Percentiles rank a stretch among this genome's conserved stretches.
These are phyloP conservation scores for Drosophila elegans DNA, from an alignment of 1,140 invertebrate species.

Conservation along the genomic window DNA sequence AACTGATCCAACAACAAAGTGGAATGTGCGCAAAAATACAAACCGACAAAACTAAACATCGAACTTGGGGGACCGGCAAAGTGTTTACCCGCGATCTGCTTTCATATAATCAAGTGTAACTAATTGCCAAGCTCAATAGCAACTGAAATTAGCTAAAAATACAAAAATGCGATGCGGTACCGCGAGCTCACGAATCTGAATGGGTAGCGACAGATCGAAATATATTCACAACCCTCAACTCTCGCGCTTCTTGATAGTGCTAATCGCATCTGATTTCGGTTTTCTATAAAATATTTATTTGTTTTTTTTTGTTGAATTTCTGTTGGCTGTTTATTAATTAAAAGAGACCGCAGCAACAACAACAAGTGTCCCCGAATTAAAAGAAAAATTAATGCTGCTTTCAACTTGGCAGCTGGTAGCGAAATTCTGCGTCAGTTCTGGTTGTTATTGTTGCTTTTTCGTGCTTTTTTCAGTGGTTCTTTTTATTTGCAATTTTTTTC, in stretches of 20 bases:
- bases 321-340: slow-evolving; percentile 31
- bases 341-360: slow-evolving; percentile 12
- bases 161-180: slow-evolving; percentile 26
- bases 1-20: slow-evolving; percentile 12
- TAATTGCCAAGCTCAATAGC: slow-evolving; percentile 74
- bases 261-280: slow-evolving; percentile 57
- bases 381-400: slow-evolving; percentile 58
- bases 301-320: slow-evolving; percentile 33
- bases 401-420: slow-evolving; percentile 69
- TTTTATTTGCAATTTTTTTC: slow-evolving; percentile 60
- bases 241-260: slow-evolving; percentile 38
- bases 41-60: slow-evolving; percentile 29
- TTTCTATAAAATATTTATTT: slow-evolving; percentile 43
- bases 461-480: slow-evolving; percentile 39
- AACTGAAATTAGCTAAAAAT: slow-evolving; percentile 63
- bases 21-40: slow-evolving; percentile 20
- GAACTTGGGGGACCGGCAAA: slow-evolving; percentile 44
- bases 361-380: slow-evolving; percentile 38
- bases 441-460: slow-evolving; percentile 39
- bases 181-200: slow-evolving; percentile 32
- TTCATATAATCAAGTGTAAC: slow-evolving; percentile 60
- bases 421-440: slow-evolving; percentile 65
- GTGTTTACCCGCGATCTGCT: slow-evolving; percentile 32
- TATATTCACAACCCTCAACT: slow-evolving; percentile 18
- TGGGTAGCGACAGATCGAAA: slow-evolving; percentile 28